Percentiles rank a stretch among this genome's conserved stretches.
Evolutionary conservation across 1,140 invertebrate species (phyloP).

Genomic region (Drosophila asahinai): DNA sequence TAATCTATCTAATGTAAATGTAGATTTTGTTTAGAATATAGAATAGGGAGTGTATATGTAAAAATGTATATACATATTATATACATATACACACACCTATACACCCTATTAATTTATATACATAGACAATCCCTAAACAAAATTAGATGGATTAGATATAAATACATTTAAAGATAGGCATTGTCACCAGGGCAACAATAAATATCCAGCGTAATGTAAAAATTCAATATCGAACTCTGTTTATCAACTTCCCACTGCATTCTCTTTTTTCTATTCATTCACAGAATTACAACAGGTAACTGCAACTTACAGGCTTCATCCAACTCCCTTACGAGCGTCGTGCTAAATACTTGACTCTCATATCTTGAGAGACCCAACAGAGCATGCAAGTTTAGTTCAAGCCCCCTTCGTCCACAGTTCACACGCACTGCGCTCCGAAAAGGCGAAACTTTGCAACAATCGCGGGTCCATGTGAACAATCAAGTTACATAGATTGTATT

Average conservation of each 20-base stretch:
- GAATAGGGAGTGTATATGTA: too few relatives aligned
- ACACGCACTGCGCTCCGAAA: slow-evolving; percentile 23
- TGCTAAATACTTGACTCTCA: slow-evolving; percentile 32
- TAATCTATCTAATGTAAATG: background rate
- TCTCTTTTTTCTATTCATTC: background rate
- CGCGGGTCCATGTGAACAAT: slow-evolving; percentile 25
- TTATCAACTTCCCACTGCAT: slow-evolving; percentile 10
- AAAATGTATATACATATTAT: too few relatives aligned
- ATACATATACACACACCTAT: too few relatives aligned
- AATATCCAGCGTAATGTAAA: background rate
- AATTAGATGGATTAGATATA: too few relatives aligned
- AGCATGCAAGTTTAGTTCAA: slow-evolving; percentile 23
- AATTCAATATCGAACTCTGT: background rate
- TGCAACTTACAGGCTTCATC: slow-evolving; percentile 24
- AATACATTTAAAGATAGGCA: background rate
- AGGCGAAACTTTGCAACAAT: slow-evolving; percentile 13
- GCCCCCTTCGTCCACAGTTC: slow-evolving; percentile 13
- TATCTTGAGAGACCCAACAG: slow-evolving; percentile 30
- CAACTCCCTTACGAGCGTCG: background rate
- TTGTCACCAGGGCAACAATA: background rate
- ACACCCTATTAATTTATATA: too few relatives aligned
- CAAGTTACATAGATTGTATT: slow-evolving; percentile 10
- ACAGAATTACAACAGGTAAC: slow-evolving; percentile 1
- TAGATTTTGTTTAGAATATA: background rate
- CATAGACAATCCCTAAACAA: too few relatives aligned